Percentiles rank a stretch among this genome's conserved stretches.
Evolutionary conservation across 53 echinoderm and acorn worm genomes (phyloP).

Genomic region (Paracentrotus lividus): DNA sequence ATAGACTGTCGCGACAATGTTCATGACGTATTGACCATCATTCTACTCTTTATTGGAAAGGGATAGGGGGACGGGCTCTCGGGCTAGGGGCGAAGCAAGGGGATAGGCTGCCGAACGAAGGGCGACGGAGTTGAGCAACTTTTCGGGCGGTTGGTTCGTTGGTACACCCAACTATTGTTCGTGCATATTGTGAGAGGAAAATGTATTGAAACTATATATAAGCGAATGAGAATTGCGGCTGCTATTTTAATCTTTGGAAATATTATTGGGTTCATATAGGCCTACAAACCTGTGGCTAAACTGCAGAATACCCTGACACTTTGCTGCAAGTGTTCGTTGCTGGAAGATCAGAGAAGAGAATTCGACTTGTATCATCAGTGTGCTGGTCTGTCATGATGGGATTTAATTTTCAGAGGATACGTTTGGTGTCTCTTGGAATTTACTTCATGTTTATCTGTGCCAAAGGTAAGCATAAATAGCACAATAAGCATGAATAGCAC

Average conservation of each 20-base stretch:
- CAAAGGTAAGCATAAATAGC: neutral
- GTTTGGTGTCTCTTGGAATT: neutral
- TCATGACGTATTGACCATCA: too few relatives aligned
- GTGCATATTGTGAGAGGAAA: neutral
- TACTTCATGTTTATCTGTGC: neutral
- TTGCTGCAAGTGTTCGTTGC: too few relatives aligned
- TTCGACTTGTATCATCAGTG: neutral
- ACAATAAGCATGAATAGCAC: too few relatives aligned
- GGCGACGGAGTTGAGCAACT: neutral
- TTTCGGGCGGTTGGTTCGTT: neutral
- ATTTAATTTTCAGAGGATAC: neutral
- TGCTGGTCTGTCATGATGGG: neutral
- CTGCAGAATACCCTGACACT: too few relatives aligned
- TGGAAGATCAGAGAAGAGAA: neutral
- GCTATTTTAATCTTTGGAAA: too few relatives aligned
- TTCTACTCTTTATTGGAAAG: neutral
- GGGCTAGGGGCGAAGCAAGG: neutral
- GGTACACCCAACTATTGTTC: neutral
- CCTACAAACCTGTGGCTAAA: too few relatives aligned
- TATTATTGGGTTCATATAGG: too few relatives aligned
- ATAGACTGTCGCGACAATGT: neutral
- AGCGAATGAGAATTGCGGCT: too few relatives aligned
- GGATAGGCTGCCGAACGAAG: neutral
- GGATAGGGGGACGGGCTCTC: neutral
- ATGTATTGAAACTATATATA: neutral